Conservation (phyloP, 2,113 vertebrate species). For the Misgurnus mizolepis region DNA sequence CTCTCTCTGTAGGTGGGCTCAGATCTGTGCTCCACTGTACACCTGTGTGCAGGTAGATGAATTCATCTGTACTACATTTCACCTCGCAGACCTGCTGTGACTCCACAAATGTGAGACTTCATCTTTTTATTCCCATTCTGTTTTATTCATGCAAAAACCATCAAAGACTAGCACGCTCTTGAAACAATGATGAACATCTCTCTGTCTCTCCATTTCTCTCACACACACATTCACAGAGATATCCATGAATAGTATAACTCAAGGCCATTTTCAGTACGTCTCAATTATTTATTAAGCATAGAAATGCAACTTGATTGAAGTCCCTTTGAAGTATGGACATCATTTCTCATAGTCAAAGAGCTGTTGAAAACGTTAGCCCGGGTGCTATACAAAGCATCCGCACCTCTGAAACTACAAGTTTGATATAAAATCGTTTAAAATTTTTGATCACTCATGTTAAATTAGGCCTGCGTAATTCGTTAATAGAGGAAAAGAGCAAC, state of each 20-base stretch:
- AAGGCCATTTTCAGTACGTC: conserved; percentile 71
- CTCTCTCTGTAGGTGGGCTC: conserved; percentile 14
- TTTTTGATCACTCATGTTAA: conserved; percentile 73
- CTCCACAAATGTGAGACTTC: conserved; percentile 43
- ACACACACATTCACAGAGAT: not conserved
- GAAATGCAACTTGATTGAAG: conserved; percentile 80
- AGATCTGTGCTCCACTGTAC: conserved; percentile 12
- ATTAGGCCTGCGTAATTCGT: conserved; percentile 64
- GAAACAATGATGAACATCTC: not conserved
- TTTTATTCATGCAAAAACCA: conserved; percentile 75
- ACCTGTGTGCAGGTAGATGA: conserved; percentile 11
- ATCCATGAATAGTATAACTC: conserved; percentile 65
- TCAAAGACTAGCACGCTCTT: conserved; percentile 53
- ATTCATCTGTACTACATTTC: not conserved
- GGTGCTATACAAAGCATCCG: conserved; percentile 23
- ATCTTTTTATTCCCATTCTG: conserved; percentile 58
- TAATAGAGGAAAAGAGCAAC: conserved; percentile 48
- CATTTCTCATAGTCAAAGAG: conserved; percentile 69
- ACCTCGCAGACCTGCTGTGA: not conserved
- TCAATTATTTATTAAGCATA: conserved; percentile 80
- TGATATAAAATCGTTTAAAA: conserved; percentile 70
- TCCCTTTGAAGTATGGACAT: conserved; percentile 78
- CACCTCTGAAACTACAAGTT: conserved; percentile 54
- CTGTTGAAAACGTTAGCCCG: not conserved
- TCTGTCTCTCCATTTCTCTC: not conserved